These are phyloP conservation scores for Sisor rabdophorus DNA, from an alignment of 2,113 vertebrate genomes.

Conservation along the genomic window DNA sequence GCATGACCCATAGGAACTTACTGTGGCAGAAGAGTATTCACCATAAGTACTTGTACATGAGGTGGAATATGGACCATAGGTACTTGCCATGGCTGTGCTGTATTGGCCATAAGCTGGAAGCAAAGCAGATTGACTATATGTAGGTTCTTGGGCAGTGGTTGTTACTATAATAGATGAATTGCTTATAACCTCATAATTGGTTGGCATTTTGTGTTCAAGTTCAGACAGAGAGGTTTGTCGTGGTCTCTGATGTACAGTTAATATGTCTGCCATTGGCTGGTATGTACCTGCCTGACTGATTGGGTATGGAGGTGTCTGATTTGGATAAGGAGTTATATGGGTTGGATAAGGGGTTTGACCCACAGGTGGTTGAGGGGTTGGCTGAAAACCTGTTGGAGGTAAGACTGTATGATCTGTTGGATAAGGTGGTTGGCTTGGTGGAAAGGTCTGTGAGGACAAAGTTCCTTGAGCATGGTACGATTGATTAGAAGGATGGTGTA, in stretches of 20 bases:
- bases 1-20: constrained; percentile 77
- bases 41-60: constrained; percentile 67
- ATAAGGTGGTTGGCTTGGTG: constrained; percentile 75
- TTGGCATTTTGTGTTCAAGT: constrained; percentile 91
- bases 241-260: constrained; percentile 79
- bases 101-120: constrained; percentile 68
- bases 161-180: constrained; percentile 76
- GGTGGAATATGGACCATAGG: constrained; percentile 67
- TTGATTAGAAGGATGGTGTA: constrained; percentile 73
- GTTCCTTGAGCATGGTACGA: constrained; percentile 67
- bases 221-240: constrained; percentile 90
- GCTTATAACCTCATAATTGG: constrained; percentile 90
- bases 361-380: constrained; percentile 64
- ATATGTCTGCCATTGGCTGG: constrained; percentile 75
- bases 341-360: constrained; percentile 78
- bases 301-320: constrained; percentile 71
- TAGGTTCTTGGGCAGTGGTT: constrained; percentile 73
- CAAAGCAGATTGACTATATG: constrained; percentile 61
- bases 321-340: constrained; percentile 76
- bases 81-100: constrained; percentile 65
- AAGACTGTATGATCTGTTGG: constrained; percentile 75
- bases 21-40: constrained; percentile 60
- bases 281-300: constrained; percentile 75
- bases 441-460: constrained; percentile 75
- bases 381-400: constrained; percentile 72